Conservation (phyloP, 2,797 vertebrate genomes). For the Pelodytes ibericus region DNA sequence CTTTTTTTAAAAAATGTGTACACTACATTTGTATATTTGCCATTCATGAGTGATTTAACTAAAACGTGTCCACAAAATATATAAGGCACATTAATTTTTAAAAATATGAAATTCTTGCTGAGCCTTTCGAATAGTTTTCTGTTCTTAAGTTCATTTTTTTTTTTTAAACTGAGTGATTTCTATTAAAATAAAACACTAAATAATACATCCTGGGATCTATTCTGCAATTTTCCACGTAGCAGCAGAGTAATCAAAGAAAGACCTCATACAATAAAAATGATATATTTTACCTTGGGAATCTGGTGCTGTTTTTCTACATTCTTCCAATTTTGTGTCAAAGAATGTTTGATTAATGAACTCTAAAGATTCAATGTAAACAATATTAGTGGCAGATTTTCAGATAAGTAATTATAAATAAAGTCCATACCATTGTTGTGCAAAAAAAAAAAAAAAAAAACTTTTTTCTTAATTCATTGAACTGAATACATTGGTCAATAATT, state of each 20-base stretch:
- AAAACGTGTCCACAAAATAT: no score
- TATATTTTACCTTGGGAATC: conserved; percentile 44
- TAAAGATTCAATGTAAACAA: conserved; percentile 49
- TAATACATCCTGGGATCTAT: conserved; percentile 29
- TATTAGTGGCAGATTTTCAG: conserved; percentile 46
- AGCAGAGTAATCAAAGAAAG: conserved; percentile 47
- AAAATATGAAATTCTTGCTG: no score
- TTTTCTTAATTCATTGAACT: no score
- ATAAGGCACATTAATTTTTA: no score
- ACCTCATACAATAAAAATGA: conserved; percentile 37
- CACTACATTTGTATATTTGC: no score
- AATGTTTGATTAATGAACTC: conserved; percentile 48
- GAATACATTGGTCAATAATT: no score
- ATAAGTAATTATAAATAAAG: conserved; percentile 44
- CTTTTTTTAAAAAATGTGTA: no score
- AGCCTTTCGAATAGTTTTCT: no score
- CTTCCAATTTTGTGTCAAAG: conserved; percentile 45
- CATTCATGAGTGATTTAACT: no score
- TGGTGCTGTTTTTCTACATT: conserved; percentile 19
- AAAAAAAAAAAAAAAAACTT: no score
- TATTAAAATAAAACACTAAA: conserved; percentile 27
- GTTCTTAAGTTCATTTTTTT: no score
- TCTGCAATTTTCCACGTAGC: conserved; percentile 17
- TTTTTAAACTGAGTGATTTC: not conserved
- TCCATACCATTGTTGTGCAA: conserved; percentile 24